Evolutionary conservation across 2,113 vertebrate genomes (phyloP), one percentile per base, ranked within the genome.

Genomic region (Panthera leo): DNA sequence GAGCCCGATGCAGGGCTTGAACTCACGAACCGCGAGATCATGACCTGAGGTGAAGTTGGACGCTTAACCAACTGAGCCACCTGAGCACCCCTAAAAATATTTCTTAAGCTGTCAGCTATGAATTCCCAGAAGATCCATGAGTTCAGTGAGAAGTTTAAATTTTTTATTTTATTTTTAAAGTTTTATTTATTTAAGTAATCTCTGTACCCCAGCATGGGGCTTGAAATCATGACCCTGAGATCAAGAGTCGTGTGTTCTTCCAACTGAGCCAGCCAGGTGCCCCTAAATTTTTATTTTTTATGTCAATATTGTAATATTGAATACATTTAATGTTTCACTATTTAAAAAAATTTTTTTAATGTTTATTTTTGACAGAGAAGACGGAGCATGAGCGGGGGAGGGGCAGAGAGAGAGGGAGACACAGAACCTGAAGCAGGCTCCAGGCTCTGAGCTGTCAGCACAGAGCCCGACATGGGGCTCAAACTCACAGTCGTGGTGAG

Each of bases 291-390:
- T 85, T 73, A 55, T 71, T 51, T 91, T 71, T 63, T 42, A 73
- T 63, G 86, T 96, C 14, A 45, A 16, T 63, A 65, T 79, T 88
- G 89, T 84, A 78, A 93, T 89, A 63, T 61, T 63, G 34, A 92
- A 63, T 79, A 85, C 7, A 7, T 76, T 91, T 63, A 61, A n/a
- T 75, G 14, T 89, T 76, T 91, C 31, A 21, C 34, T 91, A 48
- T 92, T 83, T 63, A 19, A 7, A 67, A 89, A 42, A 45, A 0
- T 9, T 45, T 45, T 45, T 45, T 45, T 45, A 45, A 45, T 45
- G 45, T 45, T 45, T 45, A 45, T 45, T 45, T 45, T 45, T 45
- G 45, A 45, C 45, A 45, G 45, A 45, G 45, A 45, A 45, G 45
- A 45, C 9, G 8, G 45, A 45, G 8, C 45, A 45, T 45, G 45